Percentiles rank a stretch among this genome's conserved stretches.
These are phyloP conservation scores for Agrotis segetum DNA, from an alignment of 2,888 invertebrate species.

Conservation along the genomic window DNA sequence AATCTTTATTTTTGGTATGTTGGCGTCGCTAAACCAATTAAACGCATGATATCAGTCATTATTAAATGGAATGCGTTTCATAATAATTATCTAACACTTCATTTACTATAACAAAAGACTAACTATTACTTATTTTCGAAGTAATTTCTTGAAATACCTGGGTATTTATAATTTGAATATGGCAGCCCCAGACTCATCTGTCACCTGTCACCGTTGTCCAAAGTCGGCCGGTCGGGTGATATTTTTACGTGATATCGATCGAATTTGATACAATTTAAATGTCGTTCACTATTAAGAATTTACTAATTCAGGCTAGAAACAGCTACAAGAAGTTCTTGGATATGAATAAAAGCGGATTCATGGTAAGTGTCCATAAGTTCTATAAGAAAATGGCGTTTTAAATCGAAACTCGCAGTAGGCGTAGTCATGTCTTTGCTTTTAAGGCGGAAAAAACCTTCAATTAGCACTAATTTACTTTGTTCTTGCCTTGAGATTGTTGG, in stretches of 20 bases:
- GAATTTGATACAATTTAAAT: slow-evolving; percentile 69
- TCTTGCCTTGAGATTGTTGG: slow-evolving; percentile 26
- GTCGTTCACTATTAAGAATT: slow-evolving; percentile 81
- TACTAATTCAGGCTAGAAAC: slow-evolving; percentile 76
- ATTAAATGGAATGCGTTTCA: neutral
- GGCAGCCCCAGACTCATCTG: slow-evolving; percentile 49
- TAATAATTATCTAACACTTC: neutral
- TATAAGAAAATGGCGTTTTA: slow-evolving; percentile 13
- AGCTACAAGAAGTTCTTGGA: slow-evolving; percentile 77
- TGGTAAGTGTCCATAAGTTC: slow-evolving; percentile 76
- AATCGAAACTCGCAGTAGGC: neutral
- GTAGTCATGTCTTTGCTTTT: neutral
- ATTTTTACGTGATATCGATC: slow-evolving; percentile 38
- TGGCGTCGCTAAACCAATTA: neutral
- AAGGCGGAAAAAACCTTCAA: slow-evolving; percentile 22
- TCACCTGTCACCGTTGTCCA: slow-evolving; percentile 18
- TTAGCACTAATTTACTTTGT: slow-evolving; percentile 37
- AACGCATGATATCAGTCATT: neutral
- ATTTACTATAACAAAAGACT: neutral
- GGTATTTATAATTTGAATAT: slow-evolving; percentile 23
- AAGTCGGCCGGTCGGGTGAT: slow-evolving; percentile 15
- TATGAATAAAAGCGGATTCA: slow-evolving; percentile 73
- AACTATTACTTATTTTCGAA: neutral
- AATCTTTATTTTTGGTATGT: neutral
- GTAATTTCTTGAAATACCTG: neutral